phyloP scores from a whole-genome alignment of 1,140 invertebrate species.

The Latrodectus geometricus region DNA sequence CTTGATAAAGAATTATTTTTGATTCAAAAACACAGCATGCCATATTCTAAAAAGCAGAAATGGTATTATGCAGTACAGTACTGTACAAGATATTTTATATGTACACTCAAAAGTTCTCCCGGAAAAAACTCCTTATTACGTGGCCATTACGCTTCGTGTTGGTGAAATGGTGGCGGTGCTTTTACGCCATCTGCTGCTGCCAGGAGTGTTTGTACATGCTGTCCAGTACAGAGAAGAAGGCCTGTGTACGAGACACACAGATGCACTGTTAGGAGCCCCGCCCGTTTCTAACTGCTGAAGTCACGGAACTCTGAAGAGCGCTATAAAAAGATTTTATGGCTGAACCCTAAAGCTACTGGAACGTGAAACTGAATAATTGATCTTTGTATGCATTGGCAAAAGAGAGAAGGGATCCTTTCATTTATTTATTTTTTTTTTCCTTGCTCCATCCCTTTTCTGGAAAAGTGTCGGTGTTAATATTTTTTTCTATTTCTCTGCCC shows the following conservation, averaged over 20 bases:
- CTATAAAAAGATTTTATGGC: conserved; percentile 46
- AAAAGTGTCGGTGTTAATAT: conserved; percentile 19
- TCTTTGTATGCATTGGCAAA: conserved; percentile 46
- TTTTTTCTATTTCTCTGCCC: conserved; percentile 14
- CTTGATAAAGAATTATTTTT: too few relatives aligned
- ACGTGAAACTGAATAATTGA: conserved; percentile 61
- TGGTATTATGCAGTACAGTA: too few relatives aligned
- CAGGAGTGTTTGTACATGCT: neutral
- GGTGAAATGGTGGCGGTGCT: conserved; percentile 8
- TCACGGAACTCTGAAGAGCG: conserved; percentile 38
- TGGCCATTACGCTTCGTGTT: conserved; percentile 28
- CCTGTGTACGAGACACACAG: neutral
- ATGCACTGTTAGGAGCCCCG: neutral
- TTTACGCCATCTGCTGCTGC: conserved; percentile 33
- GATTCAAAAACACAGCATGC: too few relatives aligned
- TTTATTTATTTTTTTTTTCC: conserved; percentile 12
- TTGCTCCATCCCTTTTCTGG: neutral
- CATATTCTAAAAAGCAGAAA: too few relatives aligned
- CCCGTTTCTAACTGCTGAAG: conserved; percentile 14
- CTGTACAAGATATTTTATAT: too few relatives aligned
- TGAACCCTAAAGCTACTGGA: conserved; percentile 49
- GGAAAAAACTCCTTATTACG: neutral
- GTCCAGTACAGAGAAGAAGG: neutral
- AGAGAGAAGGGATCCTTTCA: conserved; percentile 1
- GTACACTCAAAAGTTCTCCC: too few relatives aligned